phyloP scores from a whole-genome alignment of 2,888 invertebrate genomes.

The Clivina fossor region DNA sequence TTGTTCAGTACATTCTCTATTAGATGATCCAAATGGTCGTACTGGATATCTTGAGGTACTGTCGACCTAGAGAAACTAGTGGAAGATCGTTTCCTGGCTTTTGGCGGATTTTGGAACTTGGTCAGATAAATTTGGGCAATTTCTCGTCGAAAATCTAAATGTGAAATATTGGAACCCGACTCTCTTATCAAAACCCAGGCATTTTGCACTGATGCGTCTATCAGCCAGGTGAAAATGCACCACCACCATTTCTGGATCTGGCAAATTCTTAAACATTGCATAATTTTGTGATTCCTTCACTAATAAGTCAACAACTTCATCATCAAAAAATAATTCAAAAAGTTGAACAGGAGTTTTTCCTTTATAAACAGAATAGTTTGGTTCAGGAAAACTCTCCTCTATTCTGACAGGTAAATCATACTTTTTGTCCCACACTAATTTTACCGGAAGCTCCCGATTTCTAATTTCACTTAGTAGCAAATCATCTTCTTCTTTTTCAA shows the following conservation, averaged over 20 bases:
- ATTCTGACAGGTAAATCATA: conserved; percentile 1
- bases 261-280: conserved; percentile 18
- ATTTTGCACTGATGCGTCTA: no score
- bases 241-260: conserved; percentile 32
- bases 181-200: no score
- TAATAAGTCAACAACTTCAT: conserved; percentile 17
- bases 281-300: conserved; percentile 22
- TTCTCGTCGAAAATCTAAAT: no score
- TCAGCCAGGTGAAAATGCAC: no score
- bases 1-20: no score
- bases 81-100: no score
- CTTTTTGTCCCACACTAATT: conserved; percentile 1
- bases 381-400: neutral
- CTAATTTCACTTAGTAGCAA: conserved; percentile 6
- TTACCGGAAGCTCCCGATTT: conserved; percentile 3
- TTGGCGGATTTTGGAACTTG: no score
- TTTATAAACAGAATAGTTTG: conserved; percentile 8
- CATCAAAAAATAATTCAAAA: conserved; percentile 15
- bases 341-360: conserved; percentile 9
- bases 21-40: no score
- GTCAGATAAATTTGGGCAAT: no score
- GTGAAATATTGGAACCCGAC: no score
- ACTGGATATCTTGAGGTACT: no score
- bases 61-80: no score
- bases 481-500: conserved; percentile 1